Percentiles rank a stretch among this genome's conserved stretches.
These are phyloP conservation scores for Apogon talboti DNA, from an alignment of 2,797 vertebrate species.

Conservation along the genomic window DNA sequence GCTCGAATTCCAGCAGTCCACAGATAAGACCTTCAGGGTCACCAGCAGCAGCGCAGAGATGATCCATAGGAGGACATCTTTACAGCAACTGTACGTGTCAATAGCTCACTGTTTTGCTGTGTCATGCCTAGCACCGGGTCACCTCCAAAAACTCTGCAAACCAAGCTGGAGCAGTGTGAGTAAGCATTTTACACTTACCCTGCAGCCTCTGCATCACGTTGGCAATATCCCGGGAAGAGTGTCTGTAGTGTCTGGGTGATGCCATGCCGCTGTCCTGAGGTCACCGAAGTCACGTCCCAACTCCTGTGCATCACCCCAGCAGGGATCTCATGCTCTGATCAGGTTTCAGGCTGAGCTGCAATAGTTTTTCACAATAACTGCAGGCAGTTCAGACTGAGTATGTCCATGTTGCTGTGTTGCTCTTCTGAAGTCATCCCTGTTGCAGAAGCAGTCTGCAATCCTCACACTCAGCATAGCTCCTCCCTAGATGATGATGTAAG, in stretches of 20 bases:
- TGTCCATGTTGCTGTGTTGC: conserved; percentile 37
- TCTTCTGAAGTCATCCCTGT: conserved; percentile 65
- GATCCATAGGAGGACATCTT: not conserved
- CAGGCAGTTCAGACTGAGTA: conserved; percentile 32
- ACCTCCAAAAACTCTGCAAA: conserved; percentile 78
- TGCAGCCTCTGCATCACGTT: conserved; percentile 97
- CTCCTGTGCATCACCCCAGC: conserved; percentile 46
- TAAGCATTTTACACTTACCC: conserved; percentile 87
- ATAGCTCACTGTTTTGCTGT: conserved; percentile 63
- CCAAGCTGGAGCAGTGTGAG: conserved; percentile 58
- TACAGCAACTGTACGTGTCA: conserved; percentile 10
- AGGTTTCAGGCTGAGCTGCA: conserved; percentile 40
- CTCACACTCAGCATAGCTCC: conserved; percentile 70
- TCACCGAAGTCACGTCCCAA: conserved; percentile 51
- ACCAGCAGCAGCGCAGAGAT: not conserved
- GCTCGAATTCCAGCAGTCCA: conserved; percentile 23
- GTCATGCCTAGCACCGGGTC: conserved; percentile 77
- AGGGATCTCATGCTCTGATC: conserved; percentile 37
- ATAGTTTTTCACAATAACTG: conserved; percentile 44
- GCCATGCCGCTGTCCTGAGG: conserved; percentile 85
- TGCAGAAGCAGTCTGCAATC: conserved; percentile 74
- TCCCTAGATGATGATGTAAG: conserved; percentile 76
- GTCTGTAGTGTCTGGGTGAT: conserved; percentile 82
- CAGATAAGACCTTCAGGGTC: conserved; percentile 16
- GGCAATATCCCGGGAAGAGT: conserved; percentile 88